Evolutionary conservation across 1,140 invertebrate genomes (phyloP).

Genomic region (Drosophila baimaii): DNA sequence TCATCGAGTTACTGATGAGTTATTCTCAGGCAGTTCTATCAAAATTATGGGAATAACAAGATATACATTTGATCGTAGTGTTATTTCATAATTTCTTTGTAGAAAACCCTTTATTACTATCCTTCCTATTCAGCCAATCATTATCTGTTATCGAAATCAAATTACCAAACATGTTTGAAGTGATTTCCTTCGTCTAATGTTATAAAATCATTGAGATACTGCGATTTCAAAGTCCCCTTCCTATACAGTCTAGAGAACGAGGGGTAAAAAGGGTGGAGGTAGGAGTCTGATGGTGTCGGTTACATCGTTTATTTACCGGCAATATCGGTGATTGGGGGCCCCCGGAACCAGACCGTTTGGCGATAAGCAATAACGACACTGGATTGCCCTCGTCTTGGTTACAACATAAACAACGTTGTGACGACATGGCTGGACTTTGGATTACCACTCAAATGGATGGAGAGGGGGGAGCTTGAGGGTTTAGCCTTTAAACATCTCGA

Average conservation of each 20-base stretch:
- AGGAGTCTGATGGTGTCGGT: not conserved
- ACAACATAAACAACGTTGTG: slow-evolving; percentile 41
- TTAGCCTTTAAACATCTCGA: slow-evolving; percentile 13
- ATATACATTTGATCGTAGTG: no score
- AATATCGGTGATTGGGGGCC: slow-evolving; percentile 21
- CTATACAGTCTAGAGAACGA: not conserved
- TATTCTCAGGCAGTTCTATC: no score
- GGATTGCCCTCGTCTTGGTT: slow-evolving; percentile 31
- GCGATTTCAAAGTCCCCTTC: slow-evolving; percentile 23
- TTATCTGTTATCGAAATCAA: slow-evolving; percentile 15
- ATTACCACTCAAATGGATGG: not conserved
- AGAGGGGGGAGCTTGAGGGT: not conserved
- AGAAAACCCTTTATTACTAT: no score
- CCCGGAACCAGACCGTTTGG: slow-evolving; percentile 4
- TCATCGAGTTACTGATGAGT: not conserved
- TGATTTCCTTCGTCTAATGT: slow-evolving; percentile 26
- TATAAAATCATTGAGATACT: slow-evolving; percentile 21
- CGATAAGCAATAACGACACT: slow-evolving; percentile 18
- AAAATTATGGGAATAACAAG: no score
- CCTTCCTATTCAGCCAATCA: not conserved
- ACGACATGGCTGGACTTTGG: slow-evolving; percentile 43
- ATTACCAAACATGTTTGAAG: slow-evolving; percentile 15
- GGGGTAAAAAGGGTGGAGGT: no score
- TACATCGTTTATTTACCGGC: slow-evolving; percentile 26
- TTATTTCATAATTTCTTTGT: not conserved